Evolutionary conservation across 2,113 vertebrate genomes (phyloP).

Genomic region (Peromyscus polionotus): DNA sequence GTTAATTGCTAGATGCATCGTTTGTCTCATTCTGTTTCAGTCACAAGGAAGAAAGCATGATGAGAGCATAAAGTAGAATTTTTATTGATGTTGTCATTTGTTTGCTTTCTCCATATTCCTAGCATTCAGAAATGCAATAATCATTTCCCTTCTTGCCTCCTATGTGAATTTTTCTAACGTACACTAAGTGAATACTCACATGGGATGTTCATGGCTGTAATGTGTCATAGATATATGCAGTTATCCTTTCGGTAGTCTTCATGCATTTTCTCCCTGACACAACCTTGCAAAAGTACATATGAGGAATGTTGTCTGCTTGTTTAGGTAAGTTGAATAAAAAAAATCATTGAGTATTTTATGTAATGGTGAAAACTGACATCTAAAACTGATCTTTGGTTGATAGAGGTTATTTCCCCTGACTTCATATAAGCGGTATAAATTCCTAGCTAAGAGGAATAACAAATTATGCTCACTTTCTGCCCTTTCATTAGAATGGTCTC

Average conservation of each 20-base stretch:
- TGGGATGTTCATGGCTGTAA: neutral
- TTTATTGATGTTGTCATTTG: neutral
- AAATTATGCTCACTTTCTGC: constrained; percentile 37
- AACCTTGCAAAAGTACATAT: neutral
- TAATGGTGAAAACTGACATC: neutral
- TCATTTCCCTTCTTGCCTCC: neutral
- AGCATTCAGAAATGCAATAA: neutral
- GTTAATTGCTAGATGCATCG: neutral
- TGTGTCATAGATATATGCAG: neutral
- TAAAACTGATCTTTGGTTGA: constrained; percentile 33
- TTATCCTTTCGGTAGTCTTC: neutral
- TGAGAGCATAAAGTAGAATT: neutral
- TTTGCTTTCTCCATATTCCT: neutral
- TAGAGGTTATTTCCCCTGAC: constrained; percentile 41
- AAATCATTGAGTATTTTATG: neutral
- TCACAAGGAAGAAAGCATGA: neutral
- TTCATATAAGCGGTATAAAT: constrained; percentile 34
- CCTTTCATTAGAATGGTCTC: constrained; percentile 36
- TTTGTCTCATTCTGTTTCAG: constrained; percentile 15
- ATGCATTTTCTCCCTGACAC: neutral
- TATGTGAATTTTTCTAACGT: neutral
- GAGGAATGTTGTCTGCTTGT: neutral
- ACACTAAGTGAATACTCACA: neutral
- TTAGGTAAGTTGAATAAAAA: neutral
- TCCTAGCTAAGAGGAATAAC: neutral